phyloP scores from a whole-genome alignment of 1,140 invertebrate species.

The Dendrolimus punctatus region DNA sequence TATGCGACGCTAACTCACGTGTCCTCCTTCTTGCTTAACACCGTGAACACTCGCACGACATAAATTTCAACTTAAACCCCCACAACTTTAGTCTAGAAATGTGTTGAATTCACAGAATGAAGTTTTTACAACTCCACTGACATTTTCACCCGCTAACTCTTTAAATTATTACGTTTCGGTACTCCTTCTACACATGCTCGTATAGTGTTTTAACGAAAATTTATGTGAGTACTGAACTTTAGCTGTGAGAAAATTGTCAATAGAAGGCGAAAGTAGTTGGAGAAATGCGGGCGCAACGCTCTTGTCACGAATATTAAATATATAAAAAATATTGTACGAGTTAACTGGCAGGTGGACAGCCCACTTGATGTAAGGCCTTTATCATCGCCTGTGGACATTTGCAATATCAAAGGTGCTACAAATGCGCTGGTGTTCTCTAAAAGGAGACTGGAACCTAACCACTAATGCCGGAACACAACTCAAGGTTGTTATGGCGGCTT shows the following conservation, averaged over 20 bases:
- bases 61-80: slow-evolving; percentile 59
- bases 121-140: slow-evolving; percentile 51
- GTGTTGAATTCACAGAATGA: slow-evolving; percentile 50
- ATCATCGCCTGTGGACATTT: too few species aligned
- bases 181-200: slow-evolving; percentile 11
- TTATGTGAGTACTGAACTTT: slow-evolving; percentile 14
- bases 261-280: neutral
- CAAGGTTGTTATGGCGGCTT: too few species aligned
- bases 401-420: too few species aligned
- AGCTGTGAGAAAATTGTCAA: neutral
- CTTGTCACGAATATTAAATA: neutral
- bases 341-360: too few species aligned
- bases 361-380: too few species aligned
- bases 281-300: neutral
- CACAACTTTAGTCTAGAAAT: slow-evolving; percentile 52
- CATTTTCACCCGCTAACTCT: slow-evolving; percentile 40
- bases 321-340: too few species aligned
- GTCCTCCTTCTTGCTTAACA: slow-evolving; percentile 56
- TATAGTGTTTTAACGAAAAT: slow-evolving; percentile 24
- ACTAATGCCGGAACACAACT: too few species aligned
- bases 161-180: slow-evolving; percentile 51
- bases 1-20: slow-evolving; percentile 43
- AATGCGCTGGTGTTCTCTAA: too few species aligned
- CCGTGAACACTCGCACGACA: slow-evolving; percentile 46
- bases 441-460: too few species aligned